Evolutionary conservation across 1,140 invertebrate species (phyloP).

Genomic region (Melipona quadrifasciata): DNA sequence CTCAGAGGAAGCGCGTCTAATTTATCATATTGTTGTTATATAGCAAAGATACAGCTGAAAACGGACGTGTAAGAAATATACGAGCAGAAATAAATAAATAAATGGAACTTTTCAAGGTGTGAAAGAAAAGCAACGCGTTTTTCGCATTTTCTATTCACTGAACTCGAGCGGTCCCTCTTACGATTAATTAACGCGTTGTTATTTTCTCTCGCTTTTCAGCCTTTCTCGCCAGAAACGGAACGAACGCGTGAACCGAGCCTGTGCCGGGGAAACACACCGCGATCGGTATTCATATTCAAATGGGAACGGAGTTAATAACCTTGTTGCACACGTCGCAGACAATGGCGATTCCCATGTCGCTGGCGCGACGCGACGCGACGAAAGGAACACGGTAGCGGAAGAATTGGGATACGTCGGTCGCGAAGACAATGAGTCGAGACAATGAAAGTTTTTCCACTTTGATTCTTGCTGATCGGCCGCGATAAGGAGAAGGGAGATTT

Average conservation of each 20-base stretch:
- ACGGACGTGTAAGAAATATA: too few species aligned
- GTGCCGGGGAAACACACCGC: background rate
- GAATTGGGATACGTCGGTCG: background rate
- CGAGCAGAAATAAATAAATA: too few species aligned
- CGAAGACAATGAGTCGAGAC: background rate
- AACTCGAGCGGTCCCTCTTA: too few species aligned
- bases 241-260: background rate
- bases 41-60: too few species aligned
- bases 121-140: too few species aligned
- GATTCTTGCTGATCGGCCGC: background rate
- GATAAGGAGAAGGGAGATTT: background rate
- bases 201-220: background rate
- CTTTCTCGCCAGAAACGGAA: constrained; percentile 18
- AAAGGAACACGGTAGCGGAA: background rate
- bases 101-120: too few species aligned
- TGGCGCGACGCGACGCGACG: background rate
- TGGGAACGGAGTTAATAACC: constrained; percentile 20
- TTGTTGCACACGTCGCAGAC: background rate
- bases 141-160: too few species aligned
- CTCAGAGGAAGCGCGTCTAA: too few species aligned
- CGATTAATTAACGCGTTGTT: constrained; percentile 38
- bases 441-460: background rate
- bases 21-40: too few species aligned
- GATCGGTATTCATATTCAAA: constrained; percentile 30
- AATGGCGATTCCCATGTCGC: constrained; percentile 1